Evolutionary conservation across 2,113 vertebrate genomes (phyloP), one percentile per base, ranked within the genome.

Genomic region (Marmota flaviventris): DNA sequence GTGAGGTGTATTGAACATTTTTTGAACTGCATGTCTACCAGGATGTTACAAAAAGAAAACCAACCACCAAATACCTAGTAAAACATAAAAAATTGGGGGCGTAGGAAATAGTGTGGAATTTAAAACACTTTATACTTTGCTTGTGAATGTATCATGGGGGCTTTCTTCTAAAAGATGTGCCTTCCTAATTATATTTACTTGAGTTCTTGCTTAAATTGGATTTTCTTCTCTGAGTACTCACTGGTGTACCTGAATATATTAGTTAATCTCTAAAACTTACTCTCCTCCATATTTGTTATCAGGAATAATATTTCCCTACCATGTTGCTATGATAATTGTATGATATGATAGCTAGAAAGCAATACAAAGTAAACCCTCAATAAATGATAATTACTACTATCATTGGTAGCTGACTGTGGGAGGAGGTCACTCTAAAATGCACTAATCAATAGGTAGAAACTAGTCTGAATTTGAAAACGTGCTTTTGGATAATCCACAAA

Each of bases 401-500:
- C 51, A 70, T 0, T 73, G 65, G 77, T 96, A 45, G 29, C 61
- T 67, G 51, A 93, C n/a, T 39, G 5, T 81, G 29, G 53, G 63
- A 92, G 67, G 61, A 72, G 53, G 25, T 72, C 89, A 82, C 58
- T 85, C 58, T 75, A 73, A 95, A 85, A 91, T 37, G 32, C 34
- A 92, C 72, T 89, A 58, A 88, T 89, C 84, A 89, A n/a, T 84
- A 92, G 90, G 85, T 25, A 84, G 86, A 96, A 96, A 93, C 34
- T n/a, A 76, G 76, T 11, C 39, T 69, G 70, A 89, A 95, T 70
- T 94, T 89, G 22, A 77, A 90, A 95, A 81, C n/a, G 29, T n/a
- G 51, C 72, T 78, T 82, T 76, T 70, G 86, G 78, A 70, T 86
- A 86, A 89, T 61, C 75, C 51, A 93, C 70, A 76, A 65, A 83